Percentiles rank a stretch among this genome's conserved stretches.
These are phyloP conservation scores for Drosophila navojoa DNA, from an alignment of 1,140 invertebrate species.

Conservation along the genomic window DNA sequence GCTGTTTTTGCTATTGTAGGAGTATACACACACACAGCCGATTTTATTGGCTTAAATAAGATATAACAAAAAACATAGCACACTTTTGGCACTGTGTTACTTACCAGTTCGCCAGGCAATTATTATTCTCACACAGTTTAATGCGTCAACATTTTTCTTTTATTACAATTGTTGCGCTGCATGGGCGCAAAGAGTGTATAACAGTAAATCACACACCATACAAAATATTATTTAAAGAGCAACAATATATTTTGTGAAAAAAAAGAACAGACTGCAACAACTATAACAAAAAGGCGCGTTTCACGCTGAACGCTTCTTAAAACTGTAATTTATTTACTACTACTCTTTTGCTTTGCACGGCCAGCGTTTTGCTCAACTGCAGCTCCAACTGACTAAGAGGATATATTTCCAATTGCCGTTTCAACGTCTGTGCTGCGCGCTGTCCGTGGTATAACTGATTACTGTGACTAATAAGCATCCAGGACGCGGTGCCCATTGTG, in stretches of 20 bases:
- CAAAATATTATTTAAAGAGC: conserved; percentile 4
- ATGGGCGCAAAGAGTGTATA: conserved; percentile 2
- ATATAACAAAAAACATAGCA: not conserved
- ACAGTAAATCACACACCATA: conserved; percentile 19
- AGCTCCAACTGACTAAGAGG: conserved; percentile 14
- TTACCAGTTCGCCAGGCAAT: conserved; percentile 22
- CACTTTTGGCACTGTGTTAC: conserved; percentile 19
- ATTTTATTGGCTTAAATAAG: not conserved
- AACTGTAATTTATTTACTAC: conserved; percentile 8
- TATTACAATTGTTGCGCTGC: conserved; percentile 39
- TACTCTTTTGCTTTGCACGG: conserved; percentile 13
- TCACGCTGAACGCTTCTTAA: not conserved
- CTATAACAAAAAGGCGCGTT: conserved; percentile 3
- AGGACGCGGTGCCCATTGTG: conserved; percentile 27
- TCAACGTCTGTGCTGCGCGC: conserved; percentile 53
- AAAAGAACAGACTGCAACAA: not conserved
- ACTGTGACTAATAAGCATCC: conserved; percentile 47
- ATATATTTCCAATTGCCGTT: not conserved
- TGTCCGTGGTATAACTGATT: conserved; percentile 68
- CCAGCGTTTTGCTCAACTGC: conserved; percentile 19
- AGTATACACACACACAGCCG: conserved; percentile 58
- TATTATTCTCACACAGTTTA: conserved; percentile 14
- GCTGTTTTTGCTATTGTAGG: conserved; percentile 22
- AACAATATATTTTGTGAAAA: not conserved
- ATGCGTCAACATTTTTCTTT: conserved; percentile 34